Percentiles rank a stretch among this genome's conserved stretches.
Conservation (phyloP, 2,113 vertebrate species). For the Hyperopisus bebe region DNA sequence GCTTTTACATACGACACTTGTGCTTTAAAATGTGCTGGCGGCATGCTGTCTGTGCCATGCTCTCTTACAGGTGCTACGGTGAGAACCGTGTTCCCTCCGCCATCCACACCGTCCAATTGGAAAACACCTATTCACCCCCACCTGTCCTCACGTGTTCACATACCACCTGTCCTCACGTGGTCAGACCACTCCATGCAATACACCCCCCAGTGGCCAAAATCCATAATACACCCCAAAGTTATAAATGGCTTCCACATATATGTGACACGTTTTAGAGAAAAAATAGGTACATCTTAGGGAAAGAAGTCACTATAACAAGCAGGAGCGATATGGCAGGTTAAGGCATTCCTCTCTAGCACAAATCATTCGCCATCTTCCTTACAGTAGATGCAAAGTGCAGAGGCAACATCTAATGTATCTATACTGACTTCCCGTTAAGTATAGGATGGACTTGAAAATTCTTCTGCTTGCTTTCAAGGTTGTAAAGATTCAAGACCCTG, state of each 20-base stretch:
- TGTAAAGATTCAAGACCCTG: background rate
- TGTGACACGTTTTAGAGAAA: background rate
- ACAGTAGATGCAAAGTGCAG: background rate
- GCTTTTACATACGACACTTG: too few relatives aligned
- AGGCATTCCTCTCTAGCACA: background rate
- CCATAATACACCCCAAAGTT: too few relatives aligned
- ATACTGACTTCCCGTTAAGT: background rate
- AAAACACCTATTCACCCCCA: too few relatives aligned
- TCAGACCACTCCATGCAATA: too few relatives aligned
- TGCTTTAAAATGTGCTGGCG: too few relatives aligned
- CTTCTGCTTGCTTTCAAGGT: background rate
- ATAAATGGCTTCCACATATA: background rate
- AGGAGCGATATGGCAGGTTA: background rate
- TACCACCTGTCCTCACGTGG: too few relatives aligned
- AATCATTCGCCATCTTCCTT: background rate
- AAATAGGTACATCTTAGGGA: background rate
- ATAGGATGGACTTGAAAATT: background rate
- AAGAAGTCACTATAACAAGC: background rate
- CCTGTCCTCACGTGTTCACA: too few relatives aligned
- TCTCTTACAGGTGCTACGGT: too few relatives aligned
- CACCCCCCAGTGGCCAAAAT: too few relatives aligned
- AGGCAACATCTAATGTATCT: background rate
- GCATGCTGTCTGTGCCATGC: too few relatives aligned
- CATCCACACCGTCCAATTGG: too few relatives aligned
- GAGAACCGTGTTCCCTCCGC: too few relatives aligned